Conservation (phyloP, 2,113 vertebrate species). For the Pyxicephalus adspersus region DNA sequence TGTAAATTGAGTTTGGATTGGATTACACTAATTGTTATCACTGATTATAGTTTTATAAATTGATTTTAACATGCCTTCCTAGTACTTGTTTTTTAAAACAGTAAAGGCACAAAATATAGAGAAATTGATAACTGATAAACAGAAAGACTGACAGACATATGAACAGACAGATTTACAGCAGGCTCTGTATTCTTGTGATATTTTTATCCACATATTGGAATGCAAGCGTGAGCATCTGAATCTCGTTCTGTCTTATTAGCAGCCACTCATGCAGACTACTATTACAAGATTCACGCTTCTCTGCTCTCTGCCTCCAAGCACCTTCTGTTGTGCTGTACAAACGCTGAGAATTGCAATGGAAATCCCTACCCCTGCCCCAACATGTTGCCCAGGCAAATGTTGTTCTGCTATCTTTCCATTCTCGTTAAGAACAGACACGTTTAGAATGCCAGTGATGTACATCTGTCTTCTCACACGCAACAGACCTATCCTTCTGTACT, state of each 20-base stretch:
- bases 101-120: no score
- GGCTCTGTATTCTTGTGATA: no score
- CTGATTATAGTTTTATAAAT: no score
- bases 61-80: no score
- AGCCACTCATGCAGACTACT: background rate
- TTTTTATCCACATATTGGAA: no score
- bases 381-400: slow-evolving; percentile 23
- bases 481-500: background rate
- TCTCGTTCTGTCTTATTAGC: slow-evolving; percentile 33
- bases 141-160: no score
- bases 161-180: no score
- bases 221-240: background rate
- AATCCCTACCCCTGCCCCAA: slow-evolving; percentile 32
- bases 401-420: slow-evolving; percentile 1
- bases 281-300: slow-evolving; percentile 28
- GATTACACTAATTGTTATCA: no score
- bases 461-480: background rate
- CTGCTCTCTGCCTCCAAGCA: slow-evolving; percentile 19
- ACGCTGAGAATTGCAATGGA: slow-evolving; percentile 6
- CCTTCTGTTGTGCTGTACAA: slow-evolving; percentile 26
- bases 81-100: no score
- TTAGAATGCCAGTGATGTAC: background rate
- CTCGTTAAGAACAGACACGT: background rate
- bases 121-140: no score
- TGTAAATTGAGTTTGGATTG: no score